A percentile compares a stretch with the other conserved stretches of the same genome.
Conservation (phyloP, 1,140 invertebrate species). For the Bombus consobrinus region DNA sequence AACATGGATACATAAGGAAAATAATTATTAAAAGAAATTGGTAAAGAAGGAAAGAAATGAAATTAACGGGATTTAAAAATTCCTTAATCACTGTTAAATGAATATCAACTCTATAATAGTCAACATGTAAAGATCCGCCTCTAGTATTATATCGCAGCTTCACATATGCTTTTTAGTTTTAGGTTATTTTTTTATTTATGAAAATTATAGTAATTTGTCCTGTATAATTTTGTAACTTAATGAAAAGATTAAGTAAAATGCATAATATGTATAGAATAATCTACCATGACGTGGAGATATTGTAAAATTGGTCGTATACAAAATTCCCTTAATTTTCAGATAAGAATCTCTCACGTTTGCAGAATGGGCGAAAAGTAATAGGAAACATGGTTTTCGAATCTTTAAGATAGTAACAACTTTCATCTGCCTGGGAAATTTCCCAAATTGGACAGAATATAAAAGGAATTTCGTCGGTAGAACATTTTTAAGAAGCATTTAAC, state of each 20-base stretch:
- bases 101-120: not conserved
- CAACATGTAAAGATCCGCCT: not conserved
- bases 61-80: not conserved
- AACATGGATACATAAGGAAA: not conserved
- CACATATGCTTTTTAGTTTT: not conserved
- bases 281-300: not conserved
- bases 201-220: not conserved
- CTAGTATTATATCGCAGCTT: not conserved
- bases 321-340: slow-evolving; percentile 2
- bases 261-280: not conserved
- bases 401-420: slow-evolving; percentile 11
- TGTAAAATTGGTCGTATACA: not conserved
- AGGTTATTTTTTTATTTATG: slow-evolving; percentile 34
- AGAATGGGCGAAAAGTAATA: not conserved
- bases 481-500: not conserved
- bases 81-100: not conserved
- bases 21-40: not conserved
- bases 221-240: not conserved
- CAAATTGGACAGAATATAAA: not conserved
- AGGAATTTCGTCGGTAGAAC: not conserved
- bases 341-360: not conserved
- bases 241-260: slow-evolving; percentile 15
- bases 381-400: slow-evolving; percentile 11
- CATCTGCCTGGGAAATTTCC: not conserved
- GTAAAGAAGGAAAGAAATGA: not conserved